phyloP scores from a whole-genome alignment of 2,888 invertebrate species.

The Pollenia amentaria region DNA sequence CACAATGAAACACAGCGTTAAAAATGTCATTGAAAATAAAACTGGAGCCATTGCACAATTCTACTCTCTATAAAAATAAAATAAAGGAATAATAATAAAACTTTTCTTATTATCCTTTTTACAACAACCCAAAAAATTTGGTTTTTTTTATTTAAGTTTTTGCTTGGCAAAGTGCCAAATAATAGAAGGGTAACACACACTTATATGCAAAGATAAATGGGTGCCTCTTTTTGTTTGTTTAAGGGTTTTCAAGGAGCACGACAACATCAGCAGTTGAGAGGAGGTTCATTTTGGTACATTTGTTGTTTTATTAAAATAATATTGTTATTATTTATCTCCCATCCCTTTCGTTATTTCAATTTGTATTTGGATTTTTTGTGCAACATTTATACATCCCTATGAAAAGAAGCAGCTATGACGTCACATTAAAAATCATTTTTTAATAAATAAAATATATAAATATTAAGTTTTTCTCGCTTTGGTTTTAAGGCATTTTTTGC shows the following conservation, averaged over 20 bases:
- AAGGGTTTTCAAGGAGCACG: not conserved
- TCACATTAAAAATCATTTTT: not conserved
- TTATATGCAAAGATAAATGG: not conserved
- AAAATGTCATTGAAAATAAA: constrained; percentile 56
- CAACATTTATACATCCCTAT: not conserved
- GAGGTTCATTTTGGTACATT: constrained; percentile 18
- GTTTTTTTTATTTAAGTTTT: not conserved
- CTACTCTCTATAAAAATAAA: constrained; percentile 13
- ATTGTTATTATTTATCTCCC: not conserved
- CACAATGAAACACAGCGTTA: constrained; percentile 41
- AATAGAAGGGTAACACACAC: not conserved
- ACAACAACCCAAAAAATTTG: constrained; percentile 22
- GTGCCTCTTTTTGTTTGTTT: constrained; percentile 8
- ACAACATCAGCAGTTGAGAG: not conserved
- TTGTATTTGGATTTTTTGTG: constrained; percentile 5
- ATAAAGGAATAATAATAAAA: constrained; percentile 52
- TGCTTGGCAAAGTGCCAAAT: constrained; percentile 66
- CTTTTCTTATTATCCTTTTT: constrained; percentile 65
- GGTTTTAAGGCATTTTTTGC: not conserved
- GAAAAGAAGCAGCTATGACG: constrained; percentile 7
- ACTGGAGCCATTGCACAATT: constrained; percentile 61
- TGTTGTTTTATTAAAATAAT: constrained; percentile 38
- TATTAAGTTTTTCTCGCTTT: not conserved
- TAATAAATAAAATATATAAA: not conserved
- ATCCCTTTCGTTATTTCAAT: not conserved